Conservation (phyloP, 2,797 vertebrate species). For the Sebastes nivosus region DNA sequence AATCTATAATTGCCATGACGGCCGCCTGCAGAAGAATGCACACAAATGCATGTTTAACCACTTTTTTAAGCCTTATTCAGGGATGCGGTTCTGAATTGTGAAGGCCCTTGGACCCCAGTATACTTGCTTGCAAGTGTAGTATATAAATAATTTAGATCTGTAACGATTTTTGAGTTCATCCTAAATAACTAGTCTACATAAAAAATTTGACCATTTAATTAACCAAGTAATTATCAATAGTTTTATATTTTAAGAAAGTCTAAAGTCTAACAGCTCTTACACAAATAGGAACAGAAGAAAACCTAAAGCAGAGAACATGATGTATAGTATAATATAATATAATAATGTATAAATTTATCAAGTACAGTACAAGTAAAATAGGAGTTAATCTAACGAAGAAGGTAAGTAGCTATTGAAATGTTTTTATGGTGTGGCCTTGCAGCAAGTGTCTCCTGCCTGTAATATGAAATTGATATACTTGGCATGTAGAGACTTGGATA, state of each 20-base stretch:
- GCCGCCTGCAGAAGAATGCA: neutral
- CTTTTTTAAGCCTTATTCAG: neutral
- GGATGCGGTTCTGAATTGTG: too few species aligned
- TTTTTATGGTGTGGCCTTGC: constrained; percentile 53
- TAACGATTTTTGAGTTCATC: neutral
- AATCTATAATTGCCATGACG: neutral
- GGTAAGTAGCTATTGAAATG: constrained; percentile 50
- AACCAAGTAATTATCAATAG: neutral
- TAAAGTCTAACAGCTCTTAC: neutral
- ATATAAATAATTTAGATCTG: neutral
- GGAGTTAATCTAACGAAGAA: constrained; percentile 28
- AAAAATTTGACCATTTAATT: neutral
- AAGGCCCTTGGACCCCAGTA: neutral
- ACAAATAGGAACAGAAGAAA: neutral
- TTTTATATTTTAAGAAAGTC: neutral
- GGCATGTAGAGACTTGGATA: constrained; percentile 50
- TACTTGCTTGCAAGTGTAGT: neutral
- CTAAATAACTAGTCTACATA: neutral
- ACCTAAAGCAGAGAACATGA: neutral
- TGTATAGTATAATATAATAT: neutral
- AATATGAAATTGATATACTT: constrained; percentile 74
- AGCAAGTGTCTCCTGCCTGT: constrained; percentile 42
- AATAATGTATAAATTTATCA: neutral
- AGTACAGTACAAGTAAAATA: neutral
- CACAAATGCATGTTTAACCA: neutral